Percentiles rank a stretch among this genome's conserved stretches.
These are phyloP conservation scores for Drosophila falleni DNA, from an alignment of 2,888 invertebrate species.

Conservation along the genomic window DNA sequence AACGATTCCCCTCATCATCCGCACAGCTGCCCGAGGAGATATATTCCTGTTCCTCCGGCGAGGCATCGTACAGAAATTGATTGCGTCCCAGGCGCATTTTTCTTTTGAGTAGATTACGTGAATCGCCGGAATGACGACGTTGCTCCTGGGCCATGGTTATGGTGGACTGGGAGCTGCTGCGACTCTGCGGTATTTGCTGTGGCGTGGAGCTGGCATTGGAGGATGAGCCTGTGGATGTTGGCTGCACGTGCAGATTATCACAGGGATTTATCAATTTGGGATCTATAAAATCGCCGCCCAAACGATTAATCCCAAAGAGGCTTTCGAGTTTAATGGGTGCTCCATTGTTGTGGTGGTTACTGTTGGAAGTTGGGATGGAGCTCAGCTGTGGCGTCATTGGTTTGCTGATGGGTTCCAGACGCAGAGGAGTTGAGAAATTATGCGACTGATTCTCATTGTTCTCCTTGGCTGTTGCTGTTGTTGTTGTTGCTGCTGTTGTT, in stretches of 20 bases:
- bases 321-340: constrained; percentile 70
- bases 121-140: constrained; percentile 76
- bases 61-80: constrained; percentile 85
- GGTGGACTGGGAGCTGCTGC: constrained; percentile 74
- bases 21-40: constrained; percentile 73
- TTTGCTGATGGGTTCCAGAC: constrained; percentile 64
- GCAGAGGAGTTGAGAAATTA: constrained; percentile 52
- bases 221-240: constrained; percentile 60
- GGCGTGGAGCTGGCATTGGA: constrained; percentile 72
- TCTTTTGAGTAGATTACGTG: constrained; percentile 82
- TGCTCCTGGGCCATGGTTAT: constrained; percentile 59
- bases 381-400: constrained; percentile 25
- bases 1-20: constrained; percentile 83
- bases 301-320: constrained; percentile 50
- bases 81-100: constrained; percentile 85
- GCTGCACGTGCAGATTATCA: constrained; percentile 88
- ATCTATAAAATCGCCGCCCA: constrained; percentile 85
- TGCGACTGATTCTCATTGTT: constrained; percentile 53
- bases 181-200: constrained; percentile 55
- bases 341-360: constrained; percentile 5
- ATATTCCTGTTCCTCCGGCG: constrained; percentile 82
- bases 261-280: constrained; percentile 90
- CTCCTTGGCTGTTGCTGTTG: constrained; percentile 40
- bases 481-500: neutral
- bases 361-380: neutral